Percentiles rank a stretch among this genome's conserved stretches.
Conservation (phyloP, 2,113 vertebrate species). For the Mixornis gularis region DNA sequence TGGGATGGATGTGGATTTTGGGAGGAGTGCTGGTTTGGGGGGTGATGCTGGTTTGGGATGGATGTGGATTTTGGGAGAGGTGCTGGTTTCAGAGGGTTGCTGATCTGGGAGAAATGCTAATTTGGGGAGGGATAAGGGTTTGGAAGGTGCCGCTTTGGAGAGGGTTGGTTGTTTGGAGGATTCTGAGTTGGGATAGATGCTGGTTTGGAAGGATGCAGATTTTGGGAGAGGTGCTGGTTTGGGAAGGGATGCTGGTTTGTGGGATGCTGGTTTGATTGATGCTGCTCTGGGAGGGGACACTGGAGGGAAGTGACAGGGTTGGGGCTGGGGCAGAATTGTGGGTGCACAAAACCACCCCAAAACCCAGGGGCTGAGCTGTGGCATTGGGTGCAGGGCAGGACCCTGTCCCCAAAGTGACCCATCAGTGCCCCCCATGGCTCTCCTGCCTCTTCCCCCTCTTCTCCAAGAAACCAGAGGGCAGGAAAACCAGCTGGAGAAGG, state of each 20-base stretch:
- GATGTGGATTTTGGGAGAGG: neutral
- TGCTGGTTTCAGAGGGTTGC: neutral
- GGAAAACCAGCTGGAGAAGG: fast-evolving
- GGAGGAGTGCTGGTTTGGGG: neutral
- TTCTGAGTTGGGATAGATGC: neutral
- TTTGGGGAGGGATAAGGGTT: neutral
- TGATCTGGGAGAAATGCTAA: neutral
- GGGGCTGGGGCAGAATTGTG: neutral
- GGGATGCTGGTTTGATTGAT: neutral
- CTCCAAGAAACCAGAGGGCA: neutral
- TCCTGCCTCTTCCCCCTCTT: neutral
- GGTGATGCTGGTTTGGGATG: neutral
- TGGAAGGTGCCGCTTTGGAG: neutral
- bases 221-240: neutral
- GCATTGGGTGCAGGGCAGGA: neutral
- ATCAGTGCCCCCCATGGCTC: fast-evolving
- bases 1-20: neutral
- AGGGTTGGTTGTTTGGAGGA: neutral
- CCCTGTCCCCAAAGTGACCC: neutral
- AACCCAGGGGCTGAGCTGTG: neutral
- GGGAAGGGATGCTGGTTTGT: neutral
- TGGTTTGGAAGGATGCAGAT: neutral
- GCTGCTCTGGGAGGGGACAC: neutral
- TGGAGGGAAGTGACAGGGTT: fast-evolving
- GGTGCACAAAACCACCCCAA: neutral